Conservation (phyloP, 1,140 invertebrate species). For the Nasonia giraulti region DNA sequence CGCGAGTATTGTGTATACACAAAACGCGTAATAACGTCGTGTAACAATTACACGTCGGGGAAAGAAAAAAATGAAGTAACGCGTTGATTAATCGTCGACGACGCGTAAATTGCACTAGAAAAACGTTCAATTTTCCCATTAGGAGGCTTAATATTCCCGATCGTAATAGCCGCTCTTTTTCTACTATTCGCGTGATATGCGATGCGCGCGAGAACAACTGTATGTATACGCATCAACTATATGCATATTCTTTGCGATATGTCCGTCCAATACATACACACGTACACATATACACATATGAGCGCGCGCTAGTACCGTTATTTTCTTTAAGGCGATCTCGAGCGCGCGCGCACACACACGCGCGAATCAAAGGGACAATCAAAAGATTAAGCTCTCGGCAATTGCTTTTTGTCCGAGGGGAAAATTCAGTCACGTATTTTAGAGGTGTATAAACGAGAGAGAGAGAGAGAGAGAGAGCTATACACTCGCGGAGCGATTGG, state of each 20-base stretch:
- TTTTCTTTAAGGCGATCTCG: background rate
- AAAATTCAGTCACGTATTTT: background rate
- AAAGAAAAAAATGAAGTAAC: background rate
- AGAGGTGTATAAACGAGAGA: background rate
- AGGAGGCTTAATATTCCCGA: background rate
- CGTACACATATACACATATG: background rate
- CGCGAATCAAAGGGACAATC: background rate
- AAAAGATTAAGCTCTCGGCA: background rate
- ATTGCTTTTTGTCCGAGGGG: background rate
- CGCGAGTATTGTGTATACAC: background rate
- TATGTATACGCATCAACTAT: constrained; percentile 4
- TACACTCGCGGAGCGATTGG: background rate
- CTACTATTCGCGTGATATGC: background rate
- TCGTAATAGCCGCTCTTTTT: background rate
- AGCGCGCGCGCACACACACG: too few relatives aligned
- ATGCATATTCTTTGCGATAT: background rate
- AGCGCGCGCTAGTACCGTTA: background rate
- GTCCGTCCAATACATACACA: background rate
- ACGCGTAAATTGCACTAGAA: background rate
- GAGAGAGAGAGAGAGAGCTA: too few relatives aligned
- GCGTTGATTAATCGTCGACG: background rate
- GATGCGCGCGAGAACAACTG: background rate
- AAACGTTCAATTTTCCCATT: background rate
- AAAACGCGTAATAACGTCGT: background rate
- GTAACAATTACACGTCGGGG: too few relatives aligned